phyloP scores from a whole-genome alignment of 2,888 invertebrate genomes.

The Eilema griseolum region DNA sequence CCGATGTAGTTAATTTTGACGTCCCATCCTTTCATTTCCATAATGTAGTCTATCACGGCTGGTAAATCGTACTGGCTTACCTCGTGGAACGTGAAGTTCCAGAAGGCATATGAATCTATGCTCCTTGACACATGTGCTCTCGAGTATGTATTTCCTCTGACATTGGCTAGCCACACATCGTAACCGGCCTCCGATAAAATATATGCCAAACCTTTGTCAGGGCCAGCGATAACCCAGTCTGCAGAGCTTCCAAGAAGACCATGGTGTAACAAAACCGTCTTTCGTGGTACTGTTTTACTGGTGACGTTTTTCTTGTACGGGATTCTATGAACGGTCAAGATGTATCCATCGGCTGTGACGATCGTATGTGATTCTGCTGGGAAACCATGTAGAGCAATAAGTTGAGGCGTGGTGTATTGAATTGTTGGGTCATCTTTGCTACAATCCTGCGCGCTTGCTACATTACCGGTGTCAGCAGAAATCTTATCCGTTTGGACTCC shows the following conservation, averaged over 20 bases:
- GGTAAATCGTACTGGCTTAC: constrained; percentile 95
- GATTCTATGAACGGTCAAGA: constrained; percentile 93
- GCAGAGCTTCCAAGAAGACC: constrained; percentile 93
- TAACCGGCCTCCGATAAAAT: constrained; percentile 90
- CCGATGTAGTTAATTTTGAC: constrained; percentile 91
- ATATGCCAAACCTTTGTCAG: constrained; percentile 88
- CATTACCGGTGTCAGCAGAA: not conserved
- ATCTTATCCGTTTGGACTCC: constrained; percentile 48
- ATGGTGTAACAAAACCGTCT: constrained; percentile 92
- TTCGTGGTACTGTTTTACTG: constrained; percentile 58
- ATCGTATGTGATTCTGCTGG: constrained; percentile 90
- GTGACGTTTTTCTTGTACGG: constrained; percentile 85
- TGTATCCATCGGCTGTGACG: constrained; percentile 93
- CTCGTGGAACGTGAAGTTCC: constrained; percentile 95
- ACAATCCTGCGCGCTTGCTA: constrained; percentile 56
- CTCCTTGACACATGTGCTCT: constrained; percentile 87
- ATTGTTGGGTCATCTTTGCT: constrained; percentile 69
- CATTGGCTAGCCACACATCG: constrained; percentile 95
- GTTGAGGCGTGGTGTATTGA: constrained; percentile 76
- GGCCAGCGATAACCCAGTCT: constrained; percentile 92
- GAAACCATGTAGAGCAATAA: constrained; percentile 88
- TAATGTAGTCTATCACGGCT: constrained; percentile 91
- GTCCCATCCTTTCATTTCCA: constrained; percentile 76
- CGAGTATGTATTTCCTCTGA: constrained; percentile 93
- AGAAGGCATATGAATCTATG: constrained; percentile 88